A percentile compares a stretch with the other conserved stretches of the same genome.
phyloP scores from a whole-genome alignment of 2,888 invertebrate species.

The Orthonychiurus folsomi region DNA sequence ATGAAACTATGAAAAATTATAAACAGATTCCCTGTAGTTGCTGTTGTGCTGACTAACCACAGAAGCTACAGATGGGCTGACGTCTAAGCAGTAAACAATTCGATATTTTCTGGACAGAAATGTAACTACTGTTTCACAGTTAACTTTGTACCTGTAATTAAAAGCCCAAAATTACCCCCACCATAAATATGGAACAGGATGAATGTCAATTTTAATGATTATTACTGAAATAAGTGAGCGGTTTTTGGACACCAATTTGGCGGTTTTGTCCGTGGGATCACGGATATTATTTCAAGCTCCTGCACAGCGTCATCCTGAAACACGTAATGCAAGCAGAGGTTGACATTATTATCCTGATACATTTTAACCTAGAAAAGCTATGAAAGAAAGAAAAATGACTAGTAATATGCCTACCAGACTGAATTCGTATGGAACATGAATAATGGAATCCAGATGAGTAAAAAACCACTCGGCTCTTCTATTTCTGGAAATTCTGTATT shows the following conservation, averaged over 20 bases:
- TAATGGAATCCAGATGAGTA: slow-evolving; percentile 54
- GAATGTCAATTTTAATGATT: background rate
- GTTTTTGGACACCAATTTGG: slow-evolving; percentile 48
- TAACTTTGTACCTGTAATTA: slow-evolving; percentile 49
- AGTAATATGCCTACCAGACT: too few species aligned
- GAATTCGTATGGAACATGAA: slow-evolving; percentile 51
- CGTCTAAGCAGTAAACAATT: slow-evolving; percentile 64
- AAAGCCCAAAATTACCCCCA: background rate
- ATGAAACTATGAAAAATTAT: slow-evolving; percentile 12
- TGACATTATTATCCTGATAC: too few species aligned
- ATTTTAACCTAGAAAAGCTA: slow-evolving; percentile 2
- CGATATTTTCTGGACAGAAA: slow-evolving; percentile 63
- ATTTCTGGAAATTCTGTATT: slow-evolving; percentile 62
- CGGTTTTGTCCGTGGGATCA: slow-evolving; percentile 51
- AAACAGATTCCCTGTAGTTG: slow-evolving; percentile 6
- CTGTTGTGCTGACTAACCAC: slow-evolving; percentile 48
- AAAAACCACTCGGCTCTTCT: slow-evolving; percentile 66
- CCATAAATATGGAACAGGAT: background rate
- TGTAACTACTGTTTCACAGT: slow-evolving; percentile 53
- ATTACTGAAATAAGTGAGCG: slow-evolving; percentile 43
- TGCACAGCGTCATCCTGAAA: slow-evolving; percentile 35
- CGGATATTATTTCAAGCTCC: slow-evolving; percentile 57
- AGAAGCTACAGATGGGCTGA: slow-evolving; percentile 65
- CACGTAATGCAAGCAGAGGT: too few species aligned
- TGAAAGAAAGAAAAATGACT: too few species aligned